Base-by-base conservation (phyloP, 2,113 vertebrate genomes). In the Cochlearius cochlearius region DNA sequence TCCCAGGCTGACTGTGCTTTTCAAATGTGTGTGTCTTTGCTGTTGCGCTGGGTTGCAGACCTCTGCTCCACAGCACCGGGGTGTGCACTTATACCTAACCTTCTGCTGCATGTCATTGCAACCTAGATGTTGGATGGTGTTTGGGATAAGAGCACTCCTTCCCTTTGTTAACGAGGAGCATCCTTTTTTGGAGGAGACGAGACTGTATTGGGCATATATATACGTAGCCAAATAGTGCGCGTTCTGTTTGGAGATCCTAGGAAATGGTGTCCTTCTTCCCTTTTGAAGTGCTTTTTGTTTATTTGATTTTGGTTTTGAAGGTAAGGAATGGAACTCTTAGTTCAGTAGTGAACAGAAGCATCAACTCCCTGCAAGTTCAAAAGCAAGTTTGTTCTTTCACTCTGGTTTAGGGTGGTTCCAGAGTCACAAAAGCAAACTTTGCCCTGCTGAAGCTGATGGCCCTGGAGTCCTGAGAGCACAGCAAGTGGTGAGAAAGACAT, bases 201-300 rank as follows among this genome's bases (percentile, higher is more conserved):
- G 29, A 34, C 39, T 58, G 6, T 20, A 4, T 68, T 67, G 49
- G 53, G 17, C 16, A 2, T n/a, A 14, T 49, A 41, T 41, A 16
- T 36, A 32, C 41, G 10, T 75, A 63, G 52, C 15, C 20, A 78
- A 52, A 53, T 18, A 78, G 19, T 2, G 1, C 0, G 0, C 30
- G 14, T 73, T 84, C 45, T 36, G 16, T 50, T 50, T 81, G 29
- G 32, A 74, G 9, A 34, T 26, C 29, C 16, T 78, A 43, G 60
- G 23, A 59, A 88, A 68, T 14, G 0, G 15, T 9, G 14, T 63
- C 12, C 12, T 82, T 10, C 50, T 74, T 85, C 19, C 25, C 8
- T 78, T 63, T 59, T 75, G 30, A 75, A 92, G 22, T 75, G 29
- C 10, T 60, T n/a, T 50, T 45, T 69, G 7, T 22, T 32, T 20